These are phyloP conservation scores for Mermis nigrescens DNA, from an alignment of 2,888 invertebrate genomes.

Conservation along the genomic window DNA sequence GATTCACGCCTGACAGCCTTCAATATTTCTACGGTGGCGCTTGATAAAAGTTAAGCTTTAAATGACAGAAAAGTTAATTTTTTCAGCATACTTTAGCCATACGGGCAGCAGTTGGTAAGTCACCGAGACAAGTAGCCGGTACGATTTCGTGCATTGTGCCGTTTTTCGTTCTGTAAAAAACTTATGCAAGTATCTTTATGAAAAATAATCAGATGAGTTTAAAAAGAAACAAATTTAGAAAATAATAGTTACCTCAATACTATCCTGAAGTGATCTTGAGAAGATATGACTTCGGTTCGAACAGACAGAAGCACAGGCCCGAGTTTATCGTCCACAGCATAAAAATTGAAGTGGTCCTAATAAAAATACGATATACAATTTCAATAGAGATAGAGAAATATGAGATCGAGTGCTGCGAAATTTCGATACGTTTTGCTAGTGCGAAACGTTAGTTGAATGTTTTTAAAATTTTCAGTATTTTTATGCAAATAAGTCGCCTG, in stretches of 20 bases:
- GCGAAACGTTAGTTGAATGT: not conserved
- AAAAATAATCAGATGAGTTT: not conserved
- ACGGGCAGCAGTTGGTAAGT: constrained; percentile 56
- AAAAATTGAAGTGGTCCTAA: constrained; percentile 85
- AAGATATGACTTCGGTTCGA: constrained; percentile 71
- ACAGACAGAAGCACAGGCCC: constrained; percentile 82
- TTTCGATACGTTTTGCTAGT: too few species aligned
- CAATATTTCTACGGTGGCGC: too few species aligned
- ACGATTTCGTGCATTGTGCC: constrained; percentile 80
- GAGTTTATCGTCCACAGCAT: constrained; percentile 62
- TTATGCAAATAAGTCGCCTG: constrained; percentile 2
- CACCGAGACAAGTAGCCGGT: constrained; percentile 52
- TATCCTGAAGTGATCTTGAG: constrained; percentile 73
- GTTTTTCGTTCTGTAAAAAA: constrained; percentile 24
- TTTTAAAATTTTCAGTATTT: too few species aligned
- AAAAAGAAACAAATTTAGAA: not conserved
- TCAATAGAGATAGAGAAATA: not conserved
- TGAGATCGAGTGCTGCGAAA: not conserved
- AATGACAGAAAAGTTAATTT: too few species aligned
- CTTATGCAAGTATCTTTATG: not conserved
- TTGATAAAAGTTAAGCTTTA: too few species aligned
- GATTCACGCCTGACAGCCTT: too few species aligned
- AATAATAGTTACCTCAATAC: constrained; percentile 40
- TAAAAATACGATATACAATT: not conserved
- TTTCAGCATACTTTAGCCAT: constrained; percentile 59